phyloP scores from a whole-genome alignment of 2,113 vertebrate genomes.

The Numenius arquata region DNA sequence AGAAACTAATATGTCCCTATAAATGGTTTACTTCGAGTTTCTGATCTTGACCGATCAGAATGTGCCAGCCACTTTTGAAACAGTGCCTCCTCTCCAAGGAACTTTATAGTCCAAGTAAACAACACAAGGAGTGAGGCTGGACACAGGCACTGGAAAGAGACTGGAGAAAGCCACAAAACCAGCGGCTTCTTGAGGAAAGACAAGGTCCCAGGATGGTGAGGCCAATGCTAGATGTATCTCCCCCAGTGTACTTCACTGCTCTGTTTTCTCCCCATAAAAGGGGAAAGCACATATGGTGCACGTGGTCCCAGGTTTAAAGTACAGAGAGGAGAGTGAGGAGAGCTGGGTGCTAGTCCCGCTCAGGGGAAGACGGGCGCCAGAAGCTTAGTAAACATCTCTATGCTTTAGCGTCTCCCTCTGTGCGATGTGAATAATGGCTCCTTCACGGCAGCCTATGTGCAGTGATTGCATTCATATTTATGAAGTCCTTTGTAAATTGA shows the following conservation, averaged over 20 bases:
- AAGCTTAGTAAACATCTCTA: neutral
- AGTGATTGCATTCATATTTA: neutral
- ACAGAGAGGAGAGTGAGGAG: neutral
- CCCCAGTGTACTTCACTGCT: neutral
- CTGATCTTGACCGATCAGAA: neutral
- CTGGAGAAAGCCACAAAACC: neutral
- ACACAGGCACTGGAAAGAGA: neutral
- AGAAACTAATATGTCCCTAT: neutral
- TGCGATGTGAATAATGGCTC: neutral
- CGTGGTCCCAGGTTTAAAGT: neutral
- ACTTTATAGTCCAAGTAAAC: neutral
- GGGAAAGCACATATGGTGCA: neutral
- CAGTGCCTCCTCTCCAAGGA: neutral
- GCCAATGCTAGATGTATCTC: neutral
- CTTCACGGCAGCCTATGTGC: neutral
- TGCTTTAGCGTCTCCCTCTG: neutral
- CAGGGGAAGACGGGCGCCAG: neutral
- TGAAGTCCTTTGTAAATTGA: neutral
- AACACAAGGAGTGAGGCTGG: neutral
- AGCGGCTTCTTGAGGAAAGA: neutral
- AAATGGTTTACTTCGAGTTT: neutral
- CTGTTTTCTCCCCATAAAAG: neutral
- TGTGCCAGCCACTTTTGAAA: neutral
- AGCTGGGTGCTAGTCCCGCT: neutral
- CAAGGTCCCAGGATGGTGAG: fast-evolving